These are phyloP conservation scores for Erebia ligea DNA, from an alignment of 2,888 invertebrate genomes.

Conservation along the genomic window DNA sequence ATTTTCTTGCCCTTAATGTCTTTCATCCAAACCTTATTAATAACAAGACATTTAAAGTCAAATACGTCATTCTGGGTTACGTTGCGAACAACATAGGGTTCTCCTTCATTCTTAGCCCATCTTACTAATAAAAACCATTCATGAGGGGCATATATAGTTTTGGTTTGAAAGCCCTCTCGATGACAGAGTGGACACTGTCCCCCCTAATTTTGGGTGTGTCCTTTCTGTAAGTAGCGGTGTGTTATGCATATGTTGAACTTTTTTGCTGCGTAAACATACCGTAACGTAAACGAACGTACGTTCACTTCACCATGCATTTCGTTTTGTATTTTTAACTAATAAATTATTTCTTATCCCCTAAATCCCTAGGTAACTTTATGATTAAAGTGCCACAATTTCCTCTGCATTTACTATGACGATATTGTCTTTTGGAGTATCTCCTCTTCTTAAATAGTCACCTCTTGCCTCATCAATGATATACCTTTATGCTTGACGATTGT, in stretches of 20 bases:
- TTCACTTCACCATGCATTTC: no score
- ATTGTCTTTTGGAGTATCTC: not conserved
- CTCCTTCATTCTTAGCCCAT: slow-evolving; percentile 38
- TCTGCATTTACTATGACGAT: not conserved
- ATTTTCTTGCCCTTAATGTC: slow-evolving; percentile 4
- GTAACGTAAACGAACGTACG: no score
- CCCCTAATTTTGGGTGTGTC: slow-evolving; percentile 35
- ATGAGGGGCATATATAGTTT: slow-evolving; percentile 19
- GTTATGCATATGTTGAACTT: not conserved
- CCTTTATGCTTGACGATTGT: not conserved
- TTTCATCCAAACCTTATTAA: slow-evolving; percentile 3
- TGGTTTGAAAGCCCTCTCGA: slow-evolving; percentile 26
- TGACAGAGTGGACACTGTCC: not conserved
- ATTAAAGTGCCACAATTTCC: not conserved
- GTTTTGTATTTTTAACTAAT: no score
- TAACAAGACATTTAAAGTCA: not conserved
- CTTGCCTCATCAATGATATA: not conserved
- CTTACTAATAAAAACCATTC: slow-evolving; percentile 29
- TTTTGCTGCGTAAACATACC: slow-evolving; percentile 28
- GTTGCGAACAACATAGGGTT: slow-evolving; percentile 36
- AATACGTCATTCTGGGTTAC: not conserved
- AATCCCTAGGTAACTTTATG: no score
- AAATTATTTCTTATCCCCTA: slow-evolving; percentile 1
- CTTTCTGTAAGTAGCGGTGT: slow-evolving; percentile 35
- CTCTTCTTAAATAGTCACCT: not conserved